Percentiles rank a stretch among this genome's conserved stretches.
Conservation (phyloP, 2,888 invertebrate species). For the Diarsia dahlii region DNA sequence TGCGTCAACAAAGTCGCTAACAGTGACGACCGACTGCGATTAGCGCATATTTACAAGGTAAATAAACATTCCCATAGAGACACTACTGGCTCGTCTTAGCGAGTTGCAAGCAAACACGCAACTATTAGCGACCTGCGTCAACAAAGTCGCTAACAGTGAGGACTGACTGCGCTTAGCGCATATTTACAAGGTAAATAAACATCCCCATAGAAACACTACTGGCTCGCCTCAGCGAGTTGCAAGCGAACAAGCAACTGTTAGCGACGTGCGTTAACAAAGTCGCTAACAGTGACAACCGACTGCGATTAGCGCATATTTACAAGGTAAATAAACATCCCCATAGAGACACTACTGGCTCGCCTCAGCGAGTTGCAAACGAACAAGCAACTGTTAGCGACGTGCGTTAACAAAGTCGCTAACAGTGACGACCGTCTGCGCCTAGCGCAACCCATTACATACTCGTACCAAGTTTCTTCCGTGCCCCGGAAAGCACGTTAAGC, state of each 20-base stretch:
- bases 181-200: slow-evolving; percentile 86
- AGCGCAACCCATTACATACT: no score
- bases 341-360: no score
- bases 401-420: no score
- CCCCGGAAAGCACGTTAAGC: no score
- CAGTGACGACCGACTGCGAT: slow-evolving; percentile 90
- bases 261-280: slow-evolving; percentile 90
- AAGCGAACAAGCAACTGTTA: slow-evolving; percentile 82
- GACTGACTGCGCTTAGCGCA: slow-evolving; percentile 91
- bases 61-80: slow-evolving; percentile 74
- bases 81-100: slow-evolving; percentile 77
- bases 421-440: no score
- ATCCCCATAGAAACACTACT: slow-evolving; percentile 80
- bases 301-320: slow-evolving; percentile 89
- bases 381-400: no score
- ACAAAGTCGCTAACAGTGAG: slow-evolving; percentile 89
- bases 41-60: slow-evolving; percentile 92
- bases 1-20: slow-evolving; percentile 90
- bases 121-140: slow-evolving; percentile 90
- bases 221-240: slow-evolving; percentile 77
- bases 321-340: no score
- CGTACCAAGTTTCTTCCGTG: no score
- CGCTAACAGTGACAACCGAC: slow-evolving; percentile 89
- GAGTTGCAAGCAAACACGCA: slow-evolving; percentile 79
- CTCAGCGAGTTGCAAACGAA: no score